Conservation (phyloP, 2,797 vertebrate species). For the Tachyglossus aculeatus region DNA sequence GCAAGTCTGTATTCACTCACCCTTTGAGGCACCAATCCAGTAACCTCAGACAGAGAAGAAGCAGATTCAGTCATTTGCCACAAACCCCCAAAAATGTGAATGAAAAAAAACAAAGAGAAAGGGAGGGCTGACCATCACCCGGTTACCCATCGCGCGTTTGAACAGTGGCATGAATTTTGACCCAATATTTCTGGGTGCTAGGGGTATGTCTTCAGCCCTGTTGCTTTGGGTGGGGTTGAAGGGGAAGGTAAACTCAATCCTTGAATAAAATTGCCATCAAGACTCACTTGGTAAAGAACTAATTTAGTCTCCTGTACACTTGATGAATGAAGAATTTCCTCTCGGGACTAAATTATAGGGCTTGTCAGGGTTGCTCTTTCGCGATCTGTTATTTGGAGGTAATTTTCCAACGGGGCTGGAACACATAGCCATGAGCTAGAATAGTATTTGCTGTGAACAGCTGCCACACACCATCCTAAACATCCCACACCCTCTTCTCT, state of each 20-base stretch:
- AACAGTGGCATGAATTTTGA: background rate
- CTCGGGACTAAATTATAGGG: constrained; percentile 84
- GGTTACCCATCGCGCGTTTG: background rate
- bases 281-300: constrained; percentile 70
- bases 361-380: constrained; percentile 76
- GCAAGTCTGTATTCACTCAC: background rate
- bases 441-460: constrained; percentile 74
- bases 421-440: constrained; percentile 76
- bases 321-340: constrained; percentile 88
- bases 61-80: background rate
- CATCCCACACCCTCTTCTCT: constrained; percentile 56
- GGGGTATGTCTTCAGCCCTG: constrained; percentile 8
- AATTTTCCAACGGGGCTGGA: constrained; percentile 80
- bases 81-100: background rate
- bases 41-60: background rate
- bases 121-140: background rate
- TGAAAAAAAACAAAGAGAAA: background rate
- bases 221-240: constrained; percentile 39
- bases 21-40: background rate
- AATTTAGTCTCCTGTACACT: constrained; percentile 77
- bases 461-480: constrained; percentile 68
- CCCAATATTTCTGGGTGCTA: background rate
- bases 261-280: constrained; percentile 63
- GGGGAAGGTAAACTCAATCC: constrained; percentile 62
- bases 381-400: constrained; percentile 85